phyloP scores from a whole-genome alignment of 2,113 vertebrate species.

The Phainopepla nitens region DNA sequence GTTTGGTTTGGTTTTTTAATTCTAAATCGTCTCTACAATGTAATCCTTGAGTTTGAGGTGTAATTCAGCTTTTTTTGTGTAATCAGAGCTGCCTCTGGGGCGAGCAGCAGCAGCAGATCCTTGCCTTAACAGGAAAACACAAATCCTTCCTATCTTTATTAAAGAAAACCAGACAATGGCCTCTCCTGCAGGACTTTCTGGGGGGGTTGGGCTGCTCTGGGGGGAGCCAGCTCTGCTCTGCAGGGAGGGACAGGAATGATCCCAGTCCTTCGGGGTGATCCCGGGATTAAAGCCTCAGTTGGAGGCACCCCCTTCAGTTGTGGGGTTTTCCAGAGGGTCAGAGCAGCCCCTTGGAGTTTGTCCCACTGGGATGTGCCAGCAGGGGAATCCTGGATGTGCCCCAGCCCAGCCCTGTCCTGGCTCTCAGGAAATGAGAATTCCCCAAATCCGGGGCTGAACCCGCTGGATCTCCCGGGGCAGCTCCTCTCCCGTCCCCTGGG shows the following conservation, averaged over 20 bases:
- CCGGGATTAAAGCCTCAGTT: neutral
- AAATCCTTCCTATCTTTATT: constrained; percentile 31
- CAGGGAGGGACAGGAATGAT: neutral
- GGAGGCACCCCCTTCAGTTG: rapidly evolving
- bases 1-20: neutral
- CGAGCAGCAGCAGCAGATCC: neutral
- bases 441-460: neutral
- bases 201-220: rapidly evolving
- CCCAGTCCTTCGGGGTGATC: neutral
- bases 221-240: neutral
- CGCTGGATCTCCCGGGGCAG: no score
- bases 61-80: neutral
- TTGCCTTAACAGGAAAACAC: constrained; percentile 23
- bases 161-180: constrained; percentile 22
- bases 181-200: neutral
- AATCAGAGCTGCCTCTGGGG: neutral
- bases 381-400: neutral
- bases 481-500: neutral
- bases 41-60: neutral
- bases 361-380: rapidly evolving
- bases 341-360: neutral
- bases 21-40: neutral
- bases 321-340: neutral
- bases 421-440: neutral
- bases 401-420: neutral